Evolutionary conservation across 1,140 invertebrate genomes (phyloP).

Genomic region (Lycorma delicatula): DNA sequence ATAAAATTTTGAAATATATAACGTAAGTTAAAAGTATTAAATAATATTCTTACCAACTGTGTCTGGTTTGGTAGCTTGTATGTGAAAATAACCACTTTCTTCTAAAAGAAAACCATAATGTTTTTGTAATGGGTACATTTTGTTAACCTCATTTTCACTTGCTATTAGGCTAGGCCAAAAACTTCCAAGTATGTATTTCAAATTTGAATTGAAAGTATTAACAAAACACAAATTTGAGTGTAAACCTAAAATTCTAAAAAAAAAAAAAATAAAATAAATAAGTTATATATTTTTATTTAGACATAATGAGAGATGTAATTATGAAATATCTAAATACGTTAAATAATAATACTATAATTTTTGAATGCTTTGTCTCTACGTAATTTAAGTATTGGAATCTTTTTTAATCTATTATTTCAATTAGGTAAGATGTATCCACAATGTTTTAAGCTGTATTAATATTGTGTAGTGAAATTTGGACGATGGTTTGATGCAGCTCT

Average conservation of each 20-base stretch:
- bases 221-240: slow-evolving; percentile 56
- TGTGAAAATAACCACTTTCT: slow-evolving; percentile 71
- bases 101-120: slow-evolving; percentile 44
- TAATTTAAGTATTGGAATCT: too few species aligned
- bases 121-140: slow-evolving; percentile 51
- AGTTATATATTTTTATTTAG: neutral
- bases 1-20: too few species aligned
- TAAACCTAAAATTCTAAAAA: slow-evolving; percentile 49
- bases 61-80: slow-evolving; percentile 86
- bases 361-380: neutral
- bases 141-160: slow-evolving; percentile 44
- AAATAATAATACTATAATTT: neutral
- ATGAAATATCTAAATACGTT: too few species aligned
- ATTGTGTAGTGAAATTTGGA: too few species aligned
- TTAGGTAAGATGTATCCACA: too few species aligned
- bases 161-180: slow-evolving; percentile 48
- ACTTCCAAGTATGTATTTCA: slow-evolving; percentile 46
- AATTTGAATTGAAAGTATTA: slow-evolving; percentile 31
- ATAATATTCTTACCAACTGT: slow-evolving; percentile 58
- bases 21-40: too few species aligned
- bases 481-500: too few species aligned
- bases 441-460: too few species aligned
- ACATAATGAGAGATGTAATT: too few species aligned
- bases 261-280: slow-evolving; percentile 13
- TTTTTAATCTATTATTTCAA: too few species aligned